phyloP scores from a whole-genome alignment of 1,140 invertebrate species.

The Pemphigus obesinymphae region DNA sequence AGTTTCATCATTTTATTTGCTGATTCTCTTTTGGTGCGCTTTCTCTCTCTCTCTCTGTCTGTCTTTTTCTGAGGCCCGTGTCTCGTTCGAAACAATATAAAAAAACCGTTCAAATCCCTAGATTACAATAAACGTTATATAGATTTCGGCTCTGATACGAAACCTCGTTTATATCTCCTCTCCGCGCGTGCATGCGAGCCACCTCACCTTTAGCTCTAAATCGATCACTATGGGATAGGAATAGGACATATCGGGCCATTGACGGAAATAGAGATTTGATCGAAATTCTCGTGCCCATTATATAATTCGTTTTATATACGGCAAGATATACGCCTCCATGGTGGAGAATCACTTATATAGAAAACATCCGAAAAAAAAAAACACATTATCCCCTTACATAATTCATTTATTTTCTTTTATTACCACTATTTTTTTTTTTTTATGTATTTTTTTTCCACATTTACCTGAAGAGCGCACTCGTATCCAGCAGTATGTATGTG shows the following conservation, averaged over 20 bases:
- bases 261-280: conserved; percentile 4
- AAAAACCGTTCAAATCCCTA: conserved; percentile 19
- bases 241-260: neutral
- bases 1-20: conserved; percentile 38
- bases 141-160: neutral
- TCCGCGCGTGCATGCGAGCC: neutral
- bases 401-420: conserved; percentile 12
- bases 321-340: neutral
- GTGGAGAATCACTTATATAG: neutral
- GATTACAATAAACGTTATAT: conserved; percentile 34
- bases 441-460: neutral
- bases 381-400: neutral
- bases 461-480: neutral
- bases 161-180: neutral
- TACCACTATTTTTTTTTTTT: neutral
- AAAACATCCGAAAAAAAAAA: neutral
- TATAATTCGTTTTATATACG: neutral
- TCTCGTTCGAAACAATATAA: conserved; percentile 32
- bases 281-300: neutral
- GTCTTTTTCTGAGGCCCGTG: too few species aligned
- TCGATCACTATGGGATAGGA: neutral
- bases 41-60: neutral
- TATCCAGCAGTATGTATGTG: too few species aligned
- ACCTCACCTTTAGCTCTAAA: neutral
- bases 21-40: neutral